Base-by-base conservation (phyloP, 2,888 invertebrate species). In the Notocelia uddmanniana region DNA sequence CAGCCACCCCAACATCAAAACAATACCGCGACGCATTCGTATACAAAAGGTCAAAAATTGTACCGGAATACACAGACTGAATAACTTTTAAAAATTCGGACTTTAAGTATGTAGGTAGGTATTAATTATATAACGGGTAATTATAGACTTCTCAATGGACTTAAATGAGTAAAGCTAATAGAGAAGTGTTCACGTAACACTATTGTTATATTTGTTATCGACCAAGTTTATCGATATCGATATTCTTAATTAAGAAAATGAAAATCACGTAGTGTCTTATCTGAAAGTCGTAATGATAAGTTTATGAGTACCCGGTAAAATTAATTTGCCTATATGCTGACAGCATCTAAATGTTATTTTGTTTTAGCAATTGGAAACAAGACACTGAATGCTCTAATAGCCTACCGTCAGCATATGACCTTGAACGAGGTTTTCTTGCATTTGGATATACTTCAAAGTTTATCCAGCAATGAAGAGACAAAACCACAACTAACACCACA, bases 331-430 rank as follows among this genome's bases (percentile, higher is more conserved):
- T 9, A 18, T 71, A 41, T 31, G n/a, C 15, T 52, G 21, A n/a
- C 57, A 60, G 50, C 18, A 60, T 48, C 37, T 77, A 60, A 37
- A 57, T 55, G 15, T 37, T 68, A 54, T 68, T 57, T 73, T 75
- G 70, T 88, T 89, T 79, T 80, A 92, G 92, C 85, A 74, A 79
- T 85, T 62, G 87, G 84, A 45, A 82, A 74, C 60, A 87, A 84
- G 80, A 88, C 84, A 13, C 71, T 89, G 41, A 81, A 83, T 63
- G 78, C 84, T 64, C 79, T 92, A 31, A 73, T 81, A 41, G 77
- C 87, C 59, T 85, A 83, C 73, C 83, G 86, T n/a, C 76, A 83
- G n/a, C 81, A 85, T 69, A 89, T 92, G 89, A 89, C 89, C 21
- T 77, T 86, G 69, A 81, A 86, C 13, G 92, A 92, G 84, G 76